These are phyloP conservation scores for Callaeas wilsoni DNA, from an alignment of 2,113 vertebrate genomes.

Conservation along the genomic window DNA sequence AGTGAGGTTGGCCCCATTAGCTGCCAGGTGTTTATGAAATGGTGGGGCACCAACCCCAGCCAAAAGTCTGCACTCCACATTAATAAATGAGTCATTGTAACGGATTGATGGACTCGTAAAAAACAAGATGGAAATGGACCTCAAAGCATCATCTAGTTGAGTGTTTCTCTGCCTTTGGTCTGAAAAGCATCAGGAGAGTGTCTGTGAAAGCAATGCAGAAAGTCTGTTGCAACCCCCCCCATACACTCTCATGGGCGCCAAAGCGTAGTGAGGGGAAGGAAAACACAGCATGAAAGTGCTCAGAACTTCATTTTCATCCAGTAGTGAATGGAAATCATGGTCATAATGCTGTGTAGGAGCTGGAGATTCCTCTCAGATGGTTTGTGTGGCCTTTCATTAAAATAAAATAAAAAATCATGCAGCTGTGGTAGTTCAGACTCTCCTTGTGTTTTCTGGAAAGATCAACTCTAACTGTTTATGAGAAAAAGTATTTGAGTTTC, in stretches of 20 bases:
- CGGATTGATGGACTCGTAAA: constrained; percentile 33
- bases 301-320: not conserved
- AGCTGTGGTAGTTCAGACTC: not conserved
- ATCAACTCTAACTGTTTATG: not conserved
- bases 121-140: not conserved
- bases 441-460: not conserved
- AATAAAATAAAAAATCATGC: not conserved
- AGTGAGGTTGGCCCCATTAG: not conserved
- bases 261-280: not conserved
- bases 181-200: not conserved
- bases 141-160: not conserved
- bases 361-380: not conserved
- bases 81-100: not conserved
- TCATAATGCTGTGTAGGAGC: not conserved
- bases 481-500: not conserved
- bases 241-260: not conserved
- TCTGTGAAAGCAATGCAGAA: not conserved
- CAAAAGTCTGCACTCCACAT: not conserved
- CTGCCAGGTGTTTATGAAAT: constrained; percentile 6
- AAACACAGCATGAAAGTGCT: not conserved
- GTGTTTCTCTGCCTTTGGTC: not conserved
- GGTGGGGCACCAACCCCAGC: not conserved
- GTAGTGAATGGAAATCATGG: not conserved
- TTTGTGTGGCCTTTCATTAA: not conserved
- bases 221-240: not conserved